These are phyloP conservation scores for Pardosa pseudoannulata DNA, from an alignment of 2,888 invertebrate genomes.

Conservation along the genomic window DNA sequence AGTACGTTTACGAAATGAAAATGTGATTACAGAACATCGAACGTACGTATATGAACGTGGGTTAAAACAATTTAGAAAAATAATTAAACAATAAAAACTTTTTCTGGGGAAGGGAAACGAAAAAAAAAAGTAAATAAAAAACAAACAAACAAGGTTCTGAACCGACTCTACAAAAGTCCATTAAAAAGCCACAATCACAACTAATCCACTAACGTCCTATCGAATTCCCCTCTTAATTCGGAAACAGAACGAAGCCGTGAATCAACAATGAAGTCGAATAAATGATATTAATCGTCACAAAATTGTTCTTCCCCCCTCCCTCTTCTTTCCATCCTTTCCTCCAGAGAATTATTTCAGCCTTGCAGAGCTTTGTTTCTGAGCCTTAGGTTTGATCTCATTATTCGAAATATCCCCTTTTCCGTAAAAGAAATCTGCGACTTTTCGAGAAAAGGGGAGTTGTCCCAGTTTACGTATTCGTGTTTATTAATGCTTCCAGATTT, in stretches of 20 bases:
- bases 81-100: not conserved
- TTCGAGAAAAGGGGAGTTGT: not conserved
- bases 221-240: conserved; percentile 62
- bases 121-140: not conserved
- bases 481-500: conserved; percentile 65
- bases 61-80: not conserved
- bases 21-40: no score
- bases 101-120: not conserved
- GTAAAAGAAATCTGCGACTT: conserved; percentile 23
- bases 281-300: conserved; percentile 65
- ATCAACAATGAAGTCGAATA: conserved; percentile 65
- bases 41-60: not conserved
- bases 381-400: conserved; percentile 61
- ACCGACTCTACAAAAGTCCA: not conserved
- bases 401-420: conserved; percentile 13
- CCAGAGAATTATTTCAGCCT: conserved; percentile 51
- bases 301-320: conserved; percentile 17
- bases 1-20: no score
- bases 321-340: not conserved
- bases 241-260: conserved; percentile 3
- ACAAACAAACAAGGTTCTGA: not conserved
- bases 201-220: conserved; percentile 47
- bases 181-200: conserved; percentile 18
- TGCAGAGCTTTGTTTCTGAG: conserved; percentile 46
- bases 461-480: conserved; percentile 55